Percentiles rank a stretch among this genome's conserved stretches.
phyloP scores from a whole-genome alignment of 23 tunicate species.

The Phallusia fumigata region DNA sequence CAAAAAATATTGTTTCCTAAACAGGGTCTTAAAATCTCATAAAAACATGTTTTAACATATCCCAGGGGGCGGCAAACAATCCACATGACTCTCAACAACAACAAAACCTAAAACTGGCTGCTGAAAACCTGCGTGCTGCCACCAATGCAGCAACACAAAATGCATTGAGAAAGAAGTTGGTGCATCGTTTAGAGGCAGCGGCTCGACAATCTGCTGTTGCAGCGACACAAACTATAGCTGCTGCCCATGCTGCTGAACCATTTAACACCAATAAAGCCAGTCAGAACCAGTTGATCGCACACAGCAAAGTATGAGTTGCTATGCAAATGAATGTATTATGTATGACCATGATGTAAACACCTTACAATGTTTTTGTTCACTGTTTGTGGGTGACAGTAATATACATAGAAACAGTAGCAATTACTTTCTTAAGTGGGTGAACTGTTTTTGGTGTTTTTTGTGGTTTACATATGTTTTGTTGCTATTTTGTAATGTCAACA shows the following conservation, averaged over 20 bases:
- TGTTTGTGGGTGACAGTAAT: too few species aligned
- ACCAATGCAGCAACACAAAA: conserved; percentile 93
- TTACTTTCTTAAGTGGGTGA: too few species aligned
- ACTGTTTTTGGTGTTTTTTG: too few species aligned
- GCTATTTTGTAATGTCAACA: not conserved
- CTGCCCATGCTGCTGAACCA: conserved; percentile 86
- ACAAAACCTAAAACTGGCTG: conserved; percentile 85
- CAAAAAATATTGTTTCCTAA: too few species aligned
- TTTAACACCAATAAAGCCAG: conserved; percentile 84
- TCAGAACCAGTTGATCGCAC: conserved; percentile 77
- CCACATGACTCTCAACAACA: conserved; percentile 93
- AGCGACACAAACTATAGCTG: conserved; percentile 86
- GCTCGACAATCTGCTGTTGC: conserved; percentile 95
- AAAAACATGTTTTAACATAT: not conserved
- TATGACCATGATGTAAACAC: too few species aligned
- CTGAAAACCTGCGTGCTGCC: conserved; percentile 89
- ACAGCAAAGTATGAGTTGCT: conserved; percentile 59
- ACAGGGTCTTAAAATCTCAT: too few species aligned
- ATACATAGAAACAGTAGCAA: too few species aligned
- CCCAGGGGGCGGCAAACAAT: conserved; percentile 92
- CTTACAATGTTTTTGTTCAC: too few species aligned
- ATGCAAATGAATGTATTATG: too few species aligned
- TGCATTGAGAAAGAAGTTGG: conserved; percentile 79
- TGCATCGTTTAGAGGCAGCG: conserved; percentile 69
- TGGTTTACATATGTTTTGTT: too few species aligned